Conservation (phyloP, 37 sponge, comb jelly and placozoan genomes). For the Haliclona indistincta region DNA sequence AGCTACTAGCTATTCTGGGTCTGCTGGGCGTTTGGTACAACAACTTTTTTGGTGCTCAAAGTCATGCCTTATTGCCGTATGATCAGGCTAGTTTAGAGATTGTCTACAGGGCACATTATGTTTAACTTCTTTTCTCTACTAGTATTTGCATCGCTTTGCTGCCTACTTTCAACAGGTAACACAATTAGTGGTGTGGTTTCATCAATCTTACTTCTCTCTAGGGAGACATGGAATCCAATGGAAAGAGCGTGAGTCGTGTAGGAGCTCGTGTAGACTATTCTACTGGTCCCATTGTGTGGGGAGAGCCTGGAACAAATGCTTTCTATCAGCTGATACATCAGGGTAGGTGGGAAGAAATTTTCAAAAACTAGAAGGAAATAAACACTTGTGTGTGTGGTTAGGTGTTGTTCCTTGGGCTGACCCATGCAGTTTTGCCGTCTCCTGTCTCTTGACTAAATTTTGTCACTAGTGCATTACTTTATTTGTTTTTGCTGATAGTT, state of each 20-base stretch:
- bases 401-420: no score
- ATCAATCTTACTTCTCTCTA: constrained; percentile 27
- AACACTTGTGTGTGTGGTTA: no score
- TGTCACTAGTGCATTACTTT: no score
- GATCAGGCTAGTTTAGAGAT: constrained; percentile 76
- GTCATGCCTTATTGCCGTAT: constrained; percentile 95
- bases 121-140: constrained; percentile 1
- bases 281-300: constrained; percentile 99
- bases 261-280: constrained; percentile 86
- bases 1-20: constrained; percentile 93
- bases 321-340: constrained; percentile 99
- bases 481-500: no score
- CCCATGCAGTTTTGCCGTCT: no score
- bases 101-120: no score
- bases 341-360: constrained; percentile 53
- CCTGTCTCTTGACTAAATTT: no score
- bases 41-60: constrained; percentile 97
- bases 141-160: constrained; percentile 96
- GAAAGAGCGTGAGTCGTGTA: constrained; percentile 82
- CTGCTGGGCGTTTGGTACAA: constrained; percentile 99
- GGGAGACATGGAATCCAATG: constrained; percentile 99
- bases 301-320: constrained; percentile 99
- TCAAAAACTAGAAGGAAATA: no score
- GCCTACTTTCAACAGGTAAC: constrained; percentile 99
- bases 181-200: no score